Conservation (phyloP, 2,888 invertebrate genomes). For the Lasius platythorax region DNA sequence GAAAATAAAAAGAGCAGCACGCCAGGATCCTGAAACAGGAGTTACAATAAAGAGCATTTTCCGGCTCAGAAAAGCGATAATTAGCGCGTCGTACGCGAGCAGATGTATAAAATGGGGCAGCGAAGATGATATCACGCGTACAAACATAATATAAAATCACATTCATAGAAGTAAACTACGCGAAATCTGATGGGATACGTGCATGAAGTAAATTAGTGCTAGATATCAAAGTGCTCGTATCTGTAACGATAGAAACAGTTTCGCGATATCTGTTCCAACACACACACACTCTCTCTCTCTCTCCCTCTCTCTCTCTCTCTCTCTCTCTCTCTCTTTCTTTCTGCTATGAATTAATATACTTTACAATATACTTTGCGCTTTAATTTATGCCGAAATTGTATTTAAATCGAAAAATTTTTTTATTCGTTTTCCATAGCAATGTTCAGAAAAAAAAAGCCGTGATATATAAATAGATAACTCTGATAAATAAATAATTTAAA, state of each 20-base stretch:
- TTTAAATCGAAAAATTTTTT: conserved; percentile 12
- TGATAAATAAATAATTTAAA: neutral
- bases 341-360: neutral
- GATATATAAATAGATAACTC: neutral
- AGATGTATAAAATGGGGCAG: neutral
- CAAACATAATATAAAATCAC: neutral
- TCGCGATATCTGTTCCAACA: neutral
- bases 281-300: neutral
- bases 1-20: conserved; percentile 95
- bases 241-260: conserved; percentile 21
- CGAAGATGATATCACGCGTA: conserved; percentile 3
- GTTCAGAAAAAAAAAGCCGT: neutral
- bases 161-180: neutral
- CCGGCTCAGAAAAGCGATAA: conserved; percentile 9
- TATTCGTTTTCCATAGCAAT: neutral
- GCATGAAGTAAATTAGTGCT: neutral
- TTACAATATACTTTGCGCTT: neutral
- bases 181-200: conserved; percentile 14
- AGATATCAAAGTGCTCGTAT: neutral
- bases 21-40: conserved; percentile 91
- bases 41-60: conserved; percentile 47
- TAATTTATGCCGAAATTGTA: neutral
- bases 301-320: neutral
- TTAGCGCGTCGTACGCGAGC: neutral
- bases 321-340: neutral